Evolutionary conservation across 2,888 invertebrate species (phyloP), one percentile per base, ranked within the genome.

Genomic region (Mythimna vitellina): DNA sequence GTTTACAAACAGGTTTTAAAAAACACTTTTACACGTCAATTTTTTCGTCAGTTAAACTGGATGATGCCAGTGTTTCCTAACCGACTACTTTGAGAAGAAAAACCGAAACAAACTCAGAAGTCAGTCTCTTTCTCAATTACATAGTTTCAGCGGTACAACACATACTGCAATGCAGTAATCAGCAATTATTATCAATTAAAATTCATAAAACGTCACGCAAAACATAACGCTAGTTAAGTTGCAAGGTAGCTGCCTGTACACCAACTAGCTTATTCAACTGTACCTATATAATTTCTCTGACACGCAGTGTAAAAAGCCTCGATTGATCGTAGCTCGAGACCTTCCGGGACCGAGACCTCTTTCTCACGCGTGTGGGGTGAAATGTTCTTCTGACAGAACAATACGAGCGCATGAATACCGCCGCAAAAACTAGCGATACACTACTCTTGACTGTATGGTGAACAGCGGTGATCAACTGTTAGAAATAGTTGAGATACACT

Each of bases 321-420:
- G 57, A 65, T 76, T 63, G 78, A 64, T 58, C 73, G 70, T 5
- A 85, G 78, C 81, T 73, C 75, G 67, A 87, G 78, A 87, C 81
- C 87, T 93, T 92, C 93, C 93, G 93, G 92, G 90, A 89, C 82
- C 83, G 81, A 89, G 90, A 83, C 91, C 90, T 80, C 86, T 84
- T 90, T 90, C 89, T 80, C 91, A 90, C 90, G 89, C 62, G 76
- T 76, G 75, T 76, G 81, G 83, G 83, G 85, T 86, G 85, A 86
- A 84, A 87, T 70, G 81, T 77, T 82, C 80, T 83, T 70, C 68
- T 84, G 90, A 89, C 90, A 90, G 90, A 91, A 91, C 92, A 92
- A 92, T 92, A 89, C 84, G 75, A 76, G 72, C 85, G 75, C 87
- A 88, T 87, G 83, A 86, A 85, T 86, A 87, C 81, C 70, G 76